Evolutionary conservation across 2,113 vertebrate genomes (phyloP).

Genomic region (Lamprotornis superbus): DNA sequence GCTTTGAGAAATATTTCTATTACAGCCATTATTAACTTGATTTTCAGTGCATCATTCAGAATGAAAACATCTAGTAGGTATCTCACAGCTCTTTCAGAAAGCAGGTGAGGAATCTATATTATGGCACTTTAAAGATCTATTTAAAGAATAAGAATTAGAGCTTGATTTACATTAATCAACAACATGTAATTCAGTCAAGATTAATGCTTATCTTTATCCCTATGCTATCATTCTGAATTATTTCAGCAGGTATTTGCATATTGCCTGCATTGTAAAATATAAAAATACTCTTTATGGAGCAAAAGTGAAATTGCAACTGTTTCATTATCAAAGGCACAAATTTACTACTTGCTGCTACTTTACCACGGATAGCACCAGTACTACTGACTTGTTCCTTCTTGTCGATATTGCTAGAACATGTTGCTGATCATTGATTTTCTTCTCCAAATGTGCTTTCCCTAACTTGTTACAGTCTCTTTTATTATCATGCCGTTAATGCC

Average conservation of each 20-base stretch:
- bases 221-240: not conserved
- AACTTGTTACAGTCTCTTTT: not conserved
- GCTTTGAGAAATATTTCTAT: not conserved
- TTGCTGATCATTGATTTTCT: not conserved
- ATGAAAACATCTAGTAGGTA: not conserved
- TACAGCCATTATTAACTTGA: not conserved
- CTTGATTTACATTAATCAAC: not conserved
- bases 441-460: accelerated
- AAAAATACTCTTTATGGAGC: not conserved
- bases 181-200: not conserved
- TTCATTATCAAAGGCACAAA: not conserved
- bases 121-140: not conserved
- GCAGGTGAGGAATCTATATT: not conserved
- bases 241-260: not conserved
- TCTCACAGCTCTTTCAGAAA: not conserved
- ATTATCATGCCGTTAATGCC: not conserved
- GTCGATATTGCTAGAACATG: not conserved
- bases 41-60: not conserved
- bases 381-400: not conserved
- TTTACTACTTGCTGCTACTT: not conserved
- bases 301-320: not conserved
- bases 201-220: not conserved
- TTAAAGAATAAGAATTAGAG: not conserved
- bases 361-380: no score
- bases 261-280: not conserved